phyloP scores from a whole-genome alignment of 2,797 vertebrate genomes.

The Eurystomus glaucurus region DNA sequence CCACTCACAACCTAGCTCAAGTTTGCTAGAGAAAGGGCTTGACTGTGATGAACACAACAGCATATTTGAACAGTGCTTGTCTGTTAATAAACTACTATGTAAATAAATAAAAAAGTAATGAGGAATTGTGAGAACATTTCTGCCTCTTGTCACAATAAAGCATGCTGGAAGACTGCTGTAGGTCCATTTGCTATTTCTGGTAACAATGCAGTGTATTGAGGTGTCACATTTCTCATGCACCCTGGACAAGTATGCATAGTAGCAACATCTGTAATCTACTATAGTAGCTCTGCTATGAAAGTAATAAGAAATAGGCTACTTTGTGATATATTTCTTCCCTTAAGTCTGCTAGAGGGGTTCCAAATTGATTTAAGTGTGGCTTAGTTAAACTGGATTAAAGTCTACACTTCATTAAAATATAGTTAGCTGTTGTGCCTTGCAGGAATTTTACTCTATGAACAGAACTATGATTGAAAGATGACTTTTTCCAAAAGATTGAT shows the following conservation, averaged over 20 bases:
- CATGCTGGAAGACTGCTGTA: neutral
- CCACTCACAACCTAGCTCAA: neutral
- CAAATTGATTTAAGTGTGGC: slow-evolving; percentile 53
- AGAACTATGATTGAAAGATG: slow-evolving; percentile 22
- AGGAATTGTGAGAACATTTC: neutral
- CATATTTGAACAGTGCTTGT: neutral
- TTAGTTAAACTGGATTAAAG: slow-evolving; percentile 64
- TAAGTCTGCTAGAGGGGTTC: neutral
- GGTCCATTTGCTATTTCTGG: neutral
- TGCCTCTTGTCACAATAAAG: neutral
- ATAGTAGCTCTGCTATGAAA: neutral
- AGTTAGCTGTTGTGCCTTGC: slow-evolving; percentile 31
- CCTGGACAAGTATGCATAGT: neutral
- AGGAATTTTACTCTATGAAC: slow-evolving; percentile 66
- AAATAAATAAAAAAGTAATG: neutral
- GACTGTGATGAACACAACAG: neutral
- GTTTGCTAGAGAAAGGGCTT: neutral
- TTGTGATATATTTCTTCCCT: neutral
- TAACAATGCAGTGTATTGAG: neutral
- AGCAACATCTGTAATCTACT: neutral
- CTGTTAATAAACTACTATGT: neutral
- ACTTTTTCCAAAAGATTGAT: slow-evolving; percentile 26
- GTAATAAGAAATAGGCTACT: neutral
- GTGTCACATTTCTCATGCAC: neutral
- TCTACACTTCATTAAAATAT: slow-evolving; percentile 61